Percentiles rank a stretch among this genome's conserved stretches.
phyloP scores from a whole-genome alignment of 2,888 invertebrate genomes.

The Stenurella melanura region DNA sequence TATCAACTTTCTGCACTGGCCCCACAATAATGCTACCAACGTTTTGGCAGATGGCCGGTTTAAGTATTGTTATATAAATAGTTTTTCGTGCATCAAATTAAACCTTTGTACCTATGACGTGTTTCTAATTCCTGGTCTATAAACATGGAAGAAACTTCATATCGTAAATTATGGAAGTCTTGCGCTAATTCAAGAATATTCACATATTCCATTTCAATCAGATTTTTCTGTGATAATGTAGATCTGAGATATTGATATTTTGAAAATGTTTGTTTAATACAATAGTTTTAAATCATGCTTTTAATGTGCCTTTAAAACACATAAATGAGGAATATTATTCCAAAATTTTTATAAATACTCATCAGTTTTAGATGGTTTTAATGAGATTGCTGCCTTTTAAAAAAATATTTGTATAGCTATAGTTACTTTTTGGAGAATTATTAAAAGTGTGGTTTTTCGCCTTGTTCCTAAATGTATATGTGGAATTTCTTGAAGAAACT shows the following conservation, averaged over 20 bases:
- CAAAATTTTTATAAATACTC: constrained; percentile 30
- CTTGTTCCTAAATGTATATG: constrained; percentile 23
- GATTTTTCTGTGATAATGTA: constrained; percentile 44
- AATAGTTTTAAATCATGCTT: constrained; percentile 29
- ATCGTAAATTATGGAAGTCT: not conserved
- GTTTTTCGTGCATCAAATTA: no score
- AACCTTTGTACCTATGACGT: no score
- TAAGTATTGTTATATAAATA: no score
- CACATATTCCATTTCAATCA: constrained; percentile 30
- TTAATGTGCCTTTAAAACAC: constrained; percentile 20
- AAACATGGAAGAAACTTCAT: not conserved
- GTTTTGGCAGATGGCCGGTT: no score
- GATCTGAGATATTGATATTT: constrained; percentile 38
- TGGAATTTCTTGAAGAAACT: constrained; percentile 28
- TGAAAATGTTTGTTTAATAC: constrained; percentile 18
- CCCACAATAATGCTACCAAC: no score
- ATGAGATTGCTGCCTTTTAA: constrained; percentile 8
- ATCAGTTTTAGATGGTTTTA: constrained; percentile 21
- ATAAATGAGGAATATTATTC: constrained; percentile 8
- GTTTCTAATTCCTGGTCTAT: no score
- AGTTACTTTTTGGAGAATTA: constrained; percentile 2
- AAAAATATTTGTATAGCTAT: constrained; percentile 11
- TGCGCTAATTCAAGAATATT: constrained; percentile 28
- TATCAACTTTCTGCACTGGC: no score
- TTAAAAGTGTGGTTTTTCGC: constrained; percentile 36